Base-by-base conservation (phyloP, 35 echinoderm and acorn worm species). In the Apostichopus californicus region DNA sequence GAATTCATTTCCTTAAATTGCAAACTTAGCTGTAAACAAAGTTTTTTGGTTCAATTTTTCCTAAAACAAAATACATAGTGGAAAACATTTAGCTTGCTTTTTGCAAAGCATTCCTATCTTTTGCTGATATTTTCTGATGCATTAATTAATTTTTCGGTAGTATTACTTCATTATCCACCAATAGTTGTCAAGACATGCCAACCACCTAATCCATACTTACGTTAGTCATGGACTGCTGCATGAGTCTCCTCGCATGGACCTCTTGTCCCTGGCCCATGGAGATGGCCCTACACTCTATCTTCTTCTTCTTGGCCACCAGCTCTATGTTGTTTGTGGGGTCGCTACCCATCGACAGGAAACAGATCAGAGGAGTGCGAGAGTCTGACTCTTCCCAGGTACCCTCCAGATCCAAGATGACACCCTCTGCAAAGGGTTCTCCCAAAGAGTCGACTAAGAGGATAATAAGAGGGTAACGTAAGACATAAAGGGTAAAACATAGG, bases 201-300 rank as follows among this genome's bases (percentile, higher is more conserved):
- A 2, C 34, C 34, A 0, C 34, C 2, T 46, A 0, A 3, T 3
- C 34, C 34, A 46, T 34, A 94, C 95, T 96, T 66, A 96, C 96
- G 87, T 95, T 95, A 23, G 96, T 92, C 96, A 95, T 95, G 52
- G 90, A 98, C 66, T 98, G 90, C 11, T 79, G 70, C 92, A 98
- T 93, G 8, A 98, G 93, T 59, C 94, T 93, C 56, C 96, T 93
- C n/a, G 96, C 96, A 80, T 98, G 96, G 17, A 98, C 96, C 56
- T 98, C 96, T 77, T 98, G 96, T 6, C 96, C 96, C 90, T 98
- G 96, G 8, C 96, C 96, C 96, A 98, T 98, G 57, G 96, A 98
- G 61, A 98, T 98, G 80, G 96, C 89, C 9, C 92, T 77, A 79
- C 94, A 98, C 72, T 98, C 96, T 46, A 95, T 92, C 92, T 98